Base-by-base conservation (phyloP, 2,888 invertebrate species). In the Pantelozetes paolii region DNA sequence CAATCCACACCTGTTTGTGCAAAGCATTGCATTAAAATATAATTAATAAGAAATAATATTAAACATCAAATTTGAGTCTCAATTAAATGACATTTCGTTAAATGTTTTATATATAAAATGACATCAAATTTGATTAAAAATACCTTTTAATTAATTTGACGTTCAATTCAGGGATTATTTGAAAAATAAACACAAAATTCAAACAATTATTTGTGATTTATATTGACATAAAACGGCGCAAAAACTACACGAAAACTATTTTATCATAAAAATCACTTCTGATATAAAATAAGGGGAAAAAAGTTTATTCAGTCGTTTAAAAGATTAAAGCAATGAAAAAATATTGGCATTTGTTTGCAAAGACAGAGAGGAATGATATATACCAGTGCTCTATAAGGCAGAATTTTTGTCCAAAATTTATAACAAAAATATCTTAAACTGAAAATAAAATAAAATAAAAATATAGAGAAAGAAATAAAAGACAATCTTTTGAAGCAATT, bases 241-340 rank as follows among this genome's bases (percentile, higher is more conserved):
- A 59, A 3, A 50, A 30, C 28, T 26, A 59, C 28, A 59, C 30
- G 15, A 30, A 59, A 30, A 59, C 30, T 59, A 59, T 59, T 59
- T 59, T 26, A 59, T 30, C n/a, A 30, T 59, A 30, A 50, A 50
- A 59, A 59, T 59, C 59, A 59, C 18, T 59, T 59, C 30, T 59
- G 30, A 59, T 59, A 32, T 18, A 59, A 50, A 50, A 50, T 20
- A 3, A 6, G 20, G 15, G 45, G 15, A 50, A 59, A 30, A 30
- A 59, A 13, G 59, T 59, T 59, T 59, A 59, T 59, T 59, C 59
- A 30, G 18, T 59, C 1, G 32, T 59, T 59, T 32, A 30, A 59
- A 20, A 59, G 59, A 59, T 59, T 59, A 59, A 1, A 59, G 59
- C 28, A 59, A 30, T 59, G 30, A 59, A 30, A 32, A 59, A 59